A percentile compares a stretch with the other conserved stretches of the same genome.
Evolutionary conservation across 1,140 invertebrate genomes (phyloP).

Genomic region (Eriocheir sinensis): DNA sequence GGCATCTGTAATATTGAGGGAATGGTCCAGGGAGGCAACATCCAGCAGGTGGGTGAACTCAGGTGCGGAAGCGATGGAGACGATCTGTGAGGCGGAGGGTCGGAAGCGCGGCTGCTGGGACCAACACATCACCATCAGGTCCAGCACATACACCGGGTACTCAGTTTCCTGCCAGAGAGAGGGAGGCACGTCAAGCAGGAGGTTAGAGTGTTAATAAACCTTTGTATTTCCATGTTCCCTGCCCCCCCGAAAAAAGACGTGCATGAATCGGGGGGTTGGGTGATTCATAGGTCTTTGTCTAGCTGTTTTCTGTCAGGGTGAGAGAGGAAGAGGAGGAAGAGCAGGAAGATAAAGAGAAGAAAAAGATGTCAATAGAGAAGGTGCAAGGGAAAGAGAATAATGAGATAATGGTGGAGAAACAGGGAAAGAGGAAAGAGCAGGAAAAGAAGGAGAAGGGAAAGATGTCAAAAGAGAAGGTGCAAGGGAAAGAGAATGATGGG

Average conservation of each 20-base stretch:
- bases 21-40: conserved; percentile 85
- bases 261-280: no score
- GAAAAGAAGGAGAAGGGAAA: neutral
- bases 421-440: neutral
- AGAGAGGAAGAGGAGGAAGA: neutral
- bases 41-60: conserved; percentile 95
- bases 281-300: no score
- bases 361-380: no score
- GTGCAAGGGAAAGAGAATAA: no score
- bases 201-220: neutral
- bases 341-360: neutral
- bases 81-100: conserved; percentile 96
- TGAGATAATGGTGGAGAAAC: no score
- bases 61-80: conserved; percentile 94
- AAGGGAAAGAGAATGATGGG: neutral
- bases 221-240: no score
- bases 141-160: conserved; percentile 95
- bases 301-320: no score
- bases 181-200: neutral
- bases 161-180: conserved; percentile 82
- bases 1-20: conserved; percentile 76
- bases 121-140: conserved; percentile 98
- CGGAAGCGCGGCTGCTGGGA: conserved; percentile 92
- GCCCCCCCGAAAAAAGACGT: no score
- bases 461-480: neutral